Evolutionary conservation across 64 coral and sea anemone species (phyloP).

Genomic region (Actinia tenebrosa): DNA sequence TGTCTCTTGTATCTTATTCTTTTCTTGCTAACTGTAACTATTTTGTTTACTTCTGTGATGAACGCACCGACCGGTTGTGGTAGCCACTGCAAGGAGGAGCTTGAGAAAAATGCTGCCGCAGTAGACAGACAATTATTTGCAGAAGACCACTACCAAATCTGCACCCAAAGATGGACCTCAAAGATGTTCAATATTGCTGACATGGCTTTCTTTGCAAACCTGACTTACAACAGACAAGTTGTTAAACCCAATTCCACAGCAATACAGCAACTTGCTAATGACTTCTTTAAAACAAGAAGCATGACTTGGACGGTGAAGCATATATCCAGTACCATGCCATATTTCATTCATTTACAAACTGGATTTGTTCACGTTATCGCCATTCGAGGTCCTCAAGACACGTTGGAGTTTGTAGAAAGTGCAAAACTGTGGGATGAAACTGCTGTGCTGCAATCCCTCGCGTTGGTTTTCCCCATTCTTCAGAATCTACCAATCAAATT

Average conservation of each 20-base stretch:
- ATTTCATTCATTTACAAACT: background rate
- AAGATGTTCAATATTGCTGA: slow-evolving; percentile 55
- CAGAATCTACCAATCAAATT: slow-evolving; percentile 32
- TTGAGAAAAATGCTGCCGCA: background rate
- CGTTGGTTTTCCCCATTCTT: slow-evolving; percentile 38
- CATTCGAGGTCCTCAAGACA: slow-evolving; percentile 27
- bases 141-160: slow-evolving; percentile 37
- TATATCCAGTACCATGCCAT: background rate
- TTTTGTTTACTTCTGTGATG: background rate
- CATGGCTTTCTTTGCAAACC: slow-evolving; percentile 44
- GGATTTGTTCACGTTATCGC: slow-evolving; percentile 35
- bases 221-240: slow-evolving; percentile 26
- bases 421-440: slow-evolving; percentile 63
- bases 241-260: background rate
- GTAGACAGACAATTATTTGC: background rate
- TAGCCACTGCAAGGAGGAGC: background rate
- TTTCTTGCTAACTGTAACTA: slow-evolving; percentile 4
- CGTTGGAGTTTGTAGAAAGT: slow-evolving; percentile 21
- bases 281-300: background rate
- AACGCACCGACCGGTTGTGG: background rate
- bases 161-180: slow-evolving; percentile 39
- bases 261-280: background rate
- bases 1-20: slow-evolving; percentile 34
- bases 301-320: background rate
- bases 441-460: slow-evolving; percentile 34